Evolutionary conservation across 2,113 vertebrate species (phyloP).

Genomic region (Rhodinocichla rosea): DNA sequence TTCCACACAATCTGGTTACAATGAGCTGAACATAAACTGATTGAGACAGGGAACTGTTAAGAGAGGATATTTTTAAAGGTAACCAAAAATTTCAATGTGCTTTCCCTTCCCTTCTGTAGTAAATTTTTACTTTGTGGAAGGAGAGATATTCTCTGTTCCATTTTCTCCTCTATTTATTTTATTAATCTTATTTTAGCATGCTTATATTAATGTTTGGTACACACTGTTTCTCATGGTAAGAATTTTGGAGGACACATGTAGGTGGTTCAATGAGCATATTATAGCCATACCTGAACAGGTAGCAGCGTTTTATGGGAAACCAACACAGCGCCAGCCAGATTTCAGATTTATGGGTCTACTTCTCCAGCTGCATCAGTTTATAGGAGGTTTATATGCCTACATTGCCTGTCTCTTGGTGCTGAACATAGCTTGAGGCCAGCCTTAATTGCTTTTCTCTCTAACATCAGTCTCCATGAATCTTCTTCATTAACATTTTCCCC

Average conservation of each 20-base stretch:
- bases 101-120: background rate
- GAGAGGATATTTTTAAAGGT: background rate
- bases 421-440: background rate
- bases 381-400: background rate
- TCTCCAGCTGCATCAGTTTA: background rate
- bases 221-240: background rate
- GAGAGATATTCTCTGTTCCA: background rate
- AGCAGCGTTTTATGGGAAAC: background rate
- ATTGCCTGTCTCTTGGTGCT: background rate
- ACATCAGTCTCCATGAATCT: background rate
- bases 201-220: background rate
- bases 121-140: background rate
- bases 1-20: background rate
- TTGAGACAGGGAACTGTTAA: background rate
- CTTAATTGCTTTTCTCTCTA: background rate
- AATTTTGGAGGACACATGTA: background rate
- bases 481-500: background rate
- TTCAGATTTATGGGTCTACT: background rate
- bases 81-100: background rate
- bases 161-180: background rate
- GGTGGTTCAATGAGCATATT: rapidly evolving
- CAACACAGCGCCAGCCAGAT: background rate
- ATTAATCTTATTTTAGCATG: background rate
- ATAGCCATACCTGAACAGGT: background rate
- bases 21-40: background rate